Percentiles rank a stretch among this genome's conserved stretches.
Conservation (phyloP, 2,113 vertebrate genomes). For the Sterrhoptilus dennistouni region DNA sequence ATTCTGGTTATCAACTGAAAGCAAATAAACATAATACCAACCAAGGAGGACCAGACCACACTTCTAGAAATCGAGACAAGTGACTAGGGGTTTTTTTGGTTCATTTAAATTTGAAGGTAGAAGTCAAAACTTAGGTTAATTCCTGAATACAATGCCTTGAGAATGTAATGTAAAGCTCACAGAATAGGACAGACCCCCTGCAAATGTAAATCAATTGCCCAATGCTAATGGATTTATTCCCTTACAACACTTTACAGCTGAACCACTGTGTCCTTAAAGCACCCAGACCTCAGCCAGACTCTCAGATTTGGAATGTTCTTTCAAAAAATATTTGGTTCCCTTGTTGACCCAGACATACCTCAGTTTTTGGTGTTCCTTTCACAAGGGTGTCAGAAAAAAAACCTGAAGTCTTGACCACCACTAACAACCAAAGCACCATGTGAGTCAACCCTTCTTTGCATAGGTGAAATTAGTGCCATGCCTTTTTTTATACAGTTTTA, state of each 20-base stretch:
- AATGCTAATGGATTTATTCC: not conserved
- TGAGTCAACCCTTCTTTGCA: not conserved
- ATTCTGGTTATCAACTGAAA: not conserved
- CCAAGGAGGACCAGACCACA: not conserved
- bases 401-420: not conserved
- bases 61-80: not conserved
- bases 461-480: not conserved
- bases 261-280: not conserved
- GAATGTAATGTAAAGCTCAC: not conserved
- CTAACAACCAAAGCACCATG: not conserved
- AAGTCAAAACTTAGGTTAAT: not conserved
- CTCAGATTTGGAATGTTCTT: not conserved
- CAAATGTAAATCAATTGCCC: not conserved
- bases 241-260: not conserved
- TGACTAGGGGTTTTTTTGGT: not conserved
- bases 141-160: not conserved
- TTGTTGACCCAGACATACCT: not conserved
- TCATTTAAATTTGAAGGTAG: not conserved
- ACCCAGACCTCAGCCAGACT: not conserved
- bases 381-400: not conserved
- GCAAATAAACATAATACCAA: not conserved
- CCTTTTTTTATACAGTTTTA: not conserved
- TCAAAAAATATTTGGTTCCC: not conserved
- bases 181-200: not conserved
- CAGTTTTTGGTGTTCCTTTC: not conserved